A percentile compares a stretch with the other conserved stretches of the same genome.
phyloP scores from a whole-genome alignment of 2,797 vertebrate genomes.

The Myotis vivesi region DNA sequence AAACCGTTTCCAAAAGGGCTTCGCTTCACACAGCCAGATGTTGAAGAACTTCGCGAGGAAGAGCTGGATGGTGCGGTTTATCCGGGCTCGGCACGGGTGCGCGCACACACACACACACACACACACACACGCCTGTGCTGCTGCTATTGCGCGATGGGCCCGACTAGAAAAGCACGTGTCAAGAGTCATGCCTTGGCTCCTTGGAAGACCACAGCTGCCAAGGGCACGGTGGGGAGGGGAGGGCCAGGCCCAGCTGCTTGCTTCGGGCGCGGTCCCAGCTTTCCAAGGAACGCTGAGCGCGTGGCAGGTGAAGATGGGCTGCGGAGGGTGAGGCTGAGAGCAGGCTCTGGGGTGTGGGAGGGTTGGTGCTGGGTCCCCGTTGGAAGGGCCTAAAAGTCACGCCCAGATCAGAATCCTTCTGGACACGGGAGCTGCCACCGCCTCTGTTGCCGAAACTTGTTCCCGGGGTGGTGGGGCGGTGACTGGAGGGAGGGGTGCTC shows the following conservation, averaged over 20 bases:
- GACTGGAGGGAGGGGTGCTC: accelerated
- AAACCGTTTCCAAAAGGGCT: conserved; percentile 20
- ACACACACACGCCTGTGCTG: not conserved
- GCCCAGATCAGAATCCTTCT: not conserved
- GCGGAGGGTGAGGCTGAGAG: not conserved
- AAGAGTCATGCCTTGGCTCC: not conserved
- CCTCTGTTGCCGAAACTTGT: too few relatives aligned
- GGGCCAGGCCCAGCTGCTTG: not conserved
- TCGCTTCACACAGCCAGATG: conserved; percentile 42
- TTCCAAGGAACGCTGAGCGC: accelerated
- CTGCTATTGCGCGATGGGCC: accelerated
- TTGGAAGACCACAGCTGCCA: not conserved
- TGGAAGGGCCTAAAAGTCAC: not conserved
- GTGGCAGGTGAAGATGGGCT: not conserved
- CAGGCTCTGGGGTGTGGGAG: not conserved
- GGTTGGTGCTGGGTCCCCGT: too few relatives aligned
- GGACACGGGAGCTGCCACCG: accelerated
- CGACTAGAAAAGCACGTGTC: not conserved
- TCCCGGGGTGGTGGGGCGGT: accelerated
- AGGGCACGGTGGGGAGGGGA: not conserved
- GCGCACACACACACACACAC: not conserved
- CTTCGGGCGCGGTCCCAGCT: accelerated
- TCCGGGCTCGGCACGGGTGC: not conserved
- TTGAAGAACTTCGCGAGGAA: not conserved
- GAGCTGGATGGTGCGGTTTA: not conserved